Evolutionary conservation across 2,888 invertebrate species (phyloP).

Genomic region (Cantharis rustica): DNA sequence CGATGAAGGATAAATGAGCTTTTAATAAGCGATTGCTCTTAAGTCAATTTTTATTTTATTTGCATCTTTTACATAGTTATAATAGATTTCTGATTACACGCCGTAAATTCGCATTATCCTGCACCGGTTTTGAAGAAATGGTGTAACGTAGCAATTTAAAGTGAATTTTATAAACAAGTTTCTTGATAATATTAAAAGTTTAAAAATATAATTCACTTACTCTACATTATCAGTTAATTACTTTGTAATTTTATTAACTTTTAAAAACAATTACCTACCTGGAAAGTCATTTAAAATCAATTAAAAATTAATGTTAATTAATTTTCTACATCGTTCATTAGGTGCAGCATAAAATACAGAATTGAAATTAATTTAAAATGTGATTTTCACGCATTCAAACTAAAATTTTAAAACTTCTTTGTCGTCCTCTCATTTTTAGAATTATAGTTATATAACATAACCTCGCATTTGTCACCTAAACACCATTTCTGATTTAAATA

Average conservation of each 20-base stretch:
- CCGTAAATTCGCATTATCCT: constrained; percentile 22
- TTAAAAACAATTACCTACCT: not conserved
- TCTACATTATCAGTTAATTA: not conserved
- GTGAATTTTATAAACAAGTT: not conserved
- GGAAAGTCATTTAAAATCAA: not conserved
- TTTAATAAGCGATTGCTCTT: constrained; percentile 31
- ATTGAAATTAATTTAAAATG: not conserved
- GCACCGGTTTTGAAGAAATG: constrained; percentile 9
- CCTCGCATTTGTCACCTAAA: not conserved
- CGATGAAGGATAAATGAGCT: constrained; percentile 32
- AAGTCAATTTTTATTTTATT: constrained; percentile 25
- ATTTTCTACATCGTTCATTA: not conserved
- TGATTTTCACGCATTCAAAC: not conserved
- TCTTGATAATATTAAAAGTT: not conserved
- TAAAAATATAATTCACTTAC: not conserved
- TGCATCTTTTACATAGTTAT: constrained; percentile 26
- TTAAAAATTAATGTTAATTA: not conserved
- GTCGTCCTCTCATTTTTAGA: too few relatives aligned
- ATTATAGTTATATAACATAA: not conserved
- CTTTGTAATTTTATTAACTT: not conserved
- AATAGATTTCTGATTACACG: constrained; percentile 38
- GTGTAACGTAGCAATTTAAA: constrained; percentile 14
- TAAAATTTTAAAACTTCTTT: not conserved
- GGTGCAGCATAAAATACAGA: not conserved
- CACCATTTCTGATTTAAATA: not conserved